phyloP scores from a whole-genome alignment of 2,113 vertebrate species.

The Oenanthe oenanthe region DNA sequence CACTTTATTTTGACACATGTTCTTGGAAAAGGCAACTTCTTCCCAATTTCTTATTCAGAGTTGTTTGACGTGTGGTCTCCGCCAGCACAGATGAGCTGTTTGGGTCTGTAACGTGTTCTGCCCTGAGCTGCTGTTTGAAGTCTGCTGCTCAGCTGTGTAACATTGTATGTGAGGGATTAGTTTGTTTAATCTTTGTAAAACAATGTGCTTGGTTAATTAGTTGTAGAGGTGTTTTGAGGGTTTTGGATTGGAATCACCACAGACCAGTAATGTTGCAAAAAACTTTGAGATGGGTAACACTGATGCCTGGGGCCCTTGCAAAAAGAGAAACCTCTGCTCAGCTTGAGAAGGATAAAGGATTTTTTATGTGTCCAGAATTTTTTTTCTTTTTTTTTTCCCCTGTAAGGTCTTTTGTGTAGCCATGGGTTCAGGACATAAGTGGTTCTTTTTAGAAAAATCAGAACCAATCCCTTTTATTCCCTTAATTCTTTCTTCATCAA shows the following conservation, averaged over 20 bases:
- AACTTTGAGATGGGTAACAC: not conserved
- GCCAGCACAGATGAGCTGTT: not conserved
- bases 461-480: not conserved
- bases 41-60: not conserved
- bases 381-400: not conserved
- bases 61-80: accelerated
- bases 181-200: not conserved
- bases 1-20: not conserved
- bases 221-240: not conserved
- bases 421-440: not conserved
- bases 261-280: not conserved
- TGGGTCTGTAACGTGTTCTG: not conserved
- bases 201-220: not conserved
- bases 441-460: not conserved
- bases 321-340: not conserved
- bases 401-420: not conserved
- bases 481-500: not conserved
- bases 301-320: not conserved
- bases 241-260: not conserved
- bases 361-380: not conserved
- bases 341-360: not conserved
- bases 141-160: not conserved
- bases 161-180: not conserved
- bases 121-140: not conserved
- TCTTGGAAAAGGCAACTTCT: not conserved